Conservation (phyloP, 1,140 invertebrate genomes). For the Aleiodes sp. region DNA sequence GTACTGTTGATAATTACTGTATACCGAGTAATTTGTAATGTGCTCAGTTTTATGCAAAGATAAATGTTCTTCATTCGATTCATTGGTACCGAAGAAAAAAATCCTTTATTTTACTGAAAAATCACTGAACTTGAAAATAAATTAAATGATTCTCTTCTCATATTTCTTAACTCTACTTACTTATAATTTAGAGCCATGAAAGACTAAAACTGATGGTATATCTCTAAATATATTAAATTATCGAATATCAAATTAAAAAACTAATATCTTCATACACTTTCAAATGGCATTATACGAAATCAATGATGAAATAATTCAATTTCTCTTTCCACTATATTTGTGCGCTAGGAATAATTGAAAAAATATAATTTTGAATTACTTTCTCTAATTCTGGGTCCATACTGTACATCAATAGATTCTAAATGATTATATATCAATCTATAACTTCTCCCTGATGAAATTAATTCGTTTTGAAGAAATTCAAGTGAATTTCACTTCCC, state of each 20-base stretch:
- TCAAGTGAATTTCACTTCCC: background rate
- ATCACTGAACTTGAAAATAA: no score
- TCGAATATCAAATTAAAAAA: slow-evolving; percentile 3
- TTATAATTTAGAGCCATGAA: no score
- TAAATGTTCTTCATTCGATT: no score
- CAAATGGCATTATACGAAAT: background rate
- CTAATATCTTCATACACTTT: slow-evolving; percentile 2
- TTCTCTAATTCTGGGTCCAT: background rate
- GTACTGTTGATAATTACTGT: no score
- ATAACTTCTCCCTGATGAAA: background rate
- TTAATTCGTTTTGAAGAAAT: background rate
- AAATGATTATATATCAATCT: slow-evolving; percentile 15
- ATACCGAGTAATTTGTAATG: no score
- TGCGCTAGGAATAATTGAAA: slow-evolving; percentile 29
- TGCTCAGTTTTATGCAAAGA: no score
- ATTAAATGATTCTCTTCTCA: no score
- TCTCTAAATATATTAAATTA: background rate
- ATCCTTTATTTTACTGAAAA: no score
- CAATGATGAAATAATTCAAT: slow-evolving; percentile 1
- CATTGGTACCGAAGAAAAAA: no score
- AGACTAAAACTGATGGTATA: no score
- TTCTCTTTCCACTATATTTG: slow-evolving; percentile 21
- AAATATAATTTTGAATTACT: slow-evolving; percentile 29
- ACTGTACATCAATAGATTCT: background rate
- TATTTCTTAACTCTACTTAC: no score